Conservation (phyloP, 1,140 invertebrate species). For the Magallana ariakensis region DNA sequence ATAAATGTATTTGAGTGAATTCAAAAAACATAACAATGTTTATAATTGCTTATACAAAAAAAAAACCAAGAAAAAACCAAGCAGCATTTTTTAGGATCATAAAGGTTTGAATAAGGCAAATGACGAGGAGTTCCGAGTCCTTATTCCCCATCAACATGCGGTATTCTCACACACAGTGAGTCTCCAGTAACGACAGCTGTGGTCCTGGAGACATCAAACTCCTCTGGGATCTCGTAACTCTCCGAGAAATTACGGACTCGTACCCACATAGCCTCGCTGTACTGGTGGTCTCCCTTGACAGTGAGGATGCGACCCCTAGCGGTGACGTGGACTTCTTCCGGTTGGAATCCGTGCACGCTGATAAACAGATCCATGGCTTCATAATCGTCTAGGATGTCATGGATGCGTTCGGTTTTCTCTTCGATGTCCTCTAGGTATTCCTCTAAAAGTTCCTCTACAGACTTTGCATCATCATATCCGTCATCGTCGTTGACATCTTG, state of each 20-base stretch:
- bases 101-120: too few species aligned
- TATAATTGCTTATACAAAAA: too few species aligned
- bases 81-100: too few species aligned
- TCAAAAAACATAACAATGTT: too few species aligned
- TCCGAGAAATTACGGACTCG: constrained; percentile 8
- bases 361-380: constrained; percentile 9
- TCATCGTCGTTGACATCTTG: not conserved
- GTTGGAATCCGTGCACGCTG: not conserved
- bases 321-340: not conserved
- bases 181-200: not conserved
- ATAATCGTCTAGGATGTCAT: not conserved
- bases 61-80: too few species aligned
- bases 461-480: not conserved
- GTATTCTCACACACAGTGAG: not conserved
- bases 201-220: not conserved
- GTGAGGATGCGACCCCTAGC: not conserved
- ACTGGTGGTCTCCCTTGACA: not conserved
- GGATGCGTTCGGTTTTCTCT: constrained; percentile 18
- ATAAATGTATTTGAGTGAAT: too few species aligned
- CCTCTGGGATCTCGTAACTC: constrained; percentile 12
- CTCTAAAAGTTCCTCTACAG: not conserved
- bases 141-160: not conserved
- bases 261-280: not conserved
- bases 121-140: too few species aligned
- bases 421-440: constrained; percentile 5